Evolutionary conservation across 2,888 invertebrate genomes (phyloP).

Genomic region (Drosophila longiperda): DNA sequence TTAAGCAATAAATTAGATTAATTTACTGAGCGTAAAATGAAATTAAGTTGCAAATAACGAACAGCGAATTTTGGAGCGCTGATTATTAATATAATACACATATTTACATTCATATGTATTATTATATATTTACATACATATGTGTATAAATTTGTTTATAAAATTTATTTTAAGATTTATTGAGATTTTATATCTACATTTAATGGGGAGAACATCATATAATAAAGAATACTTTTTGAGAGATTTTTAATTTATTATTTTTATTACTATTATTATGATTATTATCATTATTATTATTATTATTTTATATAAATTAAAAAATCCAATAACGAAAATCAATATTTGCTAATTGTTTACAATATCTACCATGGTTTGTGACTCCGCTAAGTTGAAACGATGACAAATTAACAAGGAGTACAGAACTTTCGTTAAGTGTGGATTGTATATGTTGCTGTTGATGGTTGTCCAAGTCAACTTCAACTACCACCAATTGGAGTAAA

Average conservation of each 20-base stretch:
- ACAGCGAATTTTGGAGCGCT: constrained; percentile 26
- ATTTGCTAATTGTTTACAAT: not conserved
- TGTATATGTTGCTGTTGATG: not conserved
- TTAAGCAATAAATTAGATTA: constrained; percentile 28
- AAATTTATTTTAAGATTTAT: constrained; percentile 9
- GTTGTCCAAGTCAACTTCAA: not conserved
- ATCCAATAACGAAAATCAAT: not conserved
- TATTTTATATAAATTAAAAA: not conserved
- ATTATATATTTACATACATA: not conserved
- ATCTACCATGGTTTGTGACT: not conserved
- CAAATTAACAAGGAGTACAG: not conserved
- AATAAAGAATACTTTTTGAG: not conserved
- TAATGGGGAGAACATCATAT: not conserved
- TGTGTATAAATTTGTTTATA: not conserved
- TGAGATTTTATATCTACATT: not conserved
- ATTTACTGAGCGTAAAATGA: constrained; percentile 33
- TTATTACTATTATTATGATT: not conserved
- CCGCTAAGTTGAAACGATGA: not conserved
- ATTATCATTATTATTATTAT: not conserved
- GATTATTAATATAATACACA: constrained; percentile 2
- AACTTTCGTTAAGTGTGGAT: not conserved
- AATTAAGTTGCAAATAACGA: constrained; percentile 67
- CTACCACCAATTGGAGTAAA: not conserved
- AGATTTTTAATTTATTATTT: not conserved
- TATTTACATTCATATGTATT: not conserved